Evolutionary conservation across 1,140 invertebrate species (phyloP).

Genomic region (Armadillidium nasatum): DNA sequence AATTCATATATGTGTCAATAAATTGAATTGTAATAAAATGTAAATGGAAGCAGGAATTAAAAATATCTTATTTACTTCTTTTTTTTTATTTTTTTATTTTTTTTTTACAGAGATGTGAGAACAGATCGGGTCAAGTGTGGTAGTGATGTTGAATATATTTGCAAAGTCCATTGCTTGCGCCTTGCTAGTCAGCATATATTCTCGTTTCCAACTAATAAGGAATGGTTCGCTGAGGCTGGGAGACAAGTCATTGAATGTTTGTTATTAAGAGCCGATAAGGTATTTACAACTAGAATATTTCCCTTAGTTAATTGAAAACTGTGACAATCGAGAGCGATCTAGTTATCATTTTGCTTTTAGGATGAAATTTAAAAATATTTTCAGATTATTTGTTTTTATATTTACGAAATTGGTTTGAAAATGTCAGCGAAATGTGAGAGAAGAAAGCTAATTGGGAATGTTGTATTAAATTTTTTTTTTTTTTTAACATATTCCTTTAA

Average conservation of each 20-base stretch:
- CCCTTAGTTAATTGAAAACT: no score
- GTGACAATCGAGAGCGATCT: no score
- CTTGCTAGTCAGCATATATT: constrained; percentile 78
- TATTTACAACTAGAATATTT: background rate
- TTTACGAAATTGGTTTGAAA: no score
- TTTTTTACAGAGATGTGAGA: constrained; percentile 61
- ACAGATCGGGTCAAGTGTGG: constrained; percentile 80
- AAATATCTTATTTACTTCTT: no score
- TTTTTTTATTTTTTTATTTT: constrained; percentile 28
- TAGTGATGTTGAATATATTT: constrained; percentile 88
- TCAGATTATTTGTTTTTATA: no score
- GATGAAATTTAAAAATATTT: no score
- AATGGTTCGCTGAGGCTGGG: constrained; percentile 83
- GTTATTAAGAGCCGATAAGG: constrained; percentile 71
- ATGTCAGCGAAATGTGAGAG: no score
- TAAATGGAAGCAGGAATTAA: background rate
- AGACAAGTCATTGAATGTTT: constrained; percentile 81
- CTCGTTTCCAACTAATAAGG: constrained; percentile 62
- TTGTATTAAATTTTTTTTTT: no score
- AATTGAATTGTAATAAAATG: background rate
- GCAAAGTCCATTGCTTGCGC: constrained; percentile 86
- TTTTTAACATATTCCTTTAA: no score
- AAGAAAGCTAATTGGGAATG: no score
- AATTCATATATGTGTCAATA: background rate
- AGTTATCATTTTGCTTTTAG: no score